These are phyloP conservation scores for Hybognathus amarus DNA, from an alignment of 2,797 vertebrate species.

Conservation along the genomic window DNA sequence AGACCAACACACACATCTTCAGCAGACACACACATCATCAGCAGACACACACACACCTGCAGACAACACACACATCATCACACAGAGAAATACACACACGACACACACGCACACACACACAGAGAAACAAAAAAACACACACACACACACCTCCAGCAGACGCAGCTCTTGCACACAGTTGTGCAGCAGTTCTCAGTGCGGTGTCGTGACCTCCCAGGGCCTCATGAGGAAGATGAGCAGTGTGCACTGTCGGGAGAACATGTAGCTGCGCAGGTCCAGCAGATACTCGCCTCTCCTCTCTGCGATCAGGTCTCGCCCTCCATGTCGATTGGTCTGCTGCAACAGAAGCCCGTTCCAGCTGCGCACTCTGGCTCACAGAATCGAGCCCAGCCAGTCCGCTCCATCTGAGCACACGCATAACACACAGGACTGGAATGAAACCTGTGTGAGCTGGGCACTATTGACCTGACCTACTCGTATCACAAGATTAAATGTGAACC, in stretches of 20 bases:
- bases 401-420: constrained; percentile 78
- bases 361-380: constrained; percentile 93
- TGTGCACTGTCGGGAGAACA: constrained; percentile 98
- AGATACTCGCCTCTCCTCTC: constrained; percentile 88
- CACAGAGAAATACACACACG: no score
- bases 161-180: constrained; percentile 96
- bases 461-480: neutral
- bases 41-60: neutral
- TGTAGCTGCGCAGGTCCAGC: constrained; percentile 94
- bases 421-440: neutral
- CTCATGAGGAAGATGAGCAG: constrained; percentile 95
- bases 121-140: neutral
- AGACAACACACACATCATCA: neutral
- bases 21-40: no score
- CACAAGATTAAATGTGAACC: neutral
- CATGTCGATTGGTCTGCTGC: constrained; percentile 96
- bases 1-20: no score
- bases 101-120: no score
- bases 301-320: constrained; percentile 94
- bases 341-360: constrained; percentile 94
- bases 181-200: constrained; percentile 94
- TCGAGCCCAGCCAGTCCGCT: constrained; percentile 95
- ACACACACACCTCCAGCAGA: constrained; percentile 86
- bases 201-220: constrained; percentile 96
- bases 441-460: neutral